Conservation (phyloP, 2,888 invertebrate species). For the Charanyca ferruginea region DNA sequence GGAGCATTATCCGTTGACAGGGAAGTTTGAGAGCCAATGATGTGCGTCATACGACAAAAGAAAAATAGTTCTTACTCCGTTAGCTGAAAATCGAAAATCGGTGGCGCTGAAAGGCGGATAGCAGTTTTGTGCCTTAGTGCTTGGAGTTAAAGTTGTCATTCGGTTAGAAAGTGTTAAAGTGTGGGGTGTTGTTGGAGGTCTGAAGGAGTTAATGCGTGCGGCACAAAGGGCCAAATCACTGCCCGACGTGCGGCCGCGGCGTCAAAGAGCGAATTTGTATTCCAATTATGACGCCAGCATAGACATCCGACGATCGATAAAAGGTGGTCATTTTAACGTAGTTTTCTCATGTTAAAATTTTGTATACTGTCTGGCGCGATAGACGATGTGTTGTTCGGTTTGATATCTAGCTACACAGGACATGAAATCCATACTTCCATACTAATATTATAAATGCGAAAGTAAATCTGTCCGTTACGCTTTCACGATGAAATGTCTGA, state of each 20-base stretch:
- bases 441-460: no score
- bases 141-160: conserved; percentile 73
- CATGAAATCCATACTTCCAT: no score
- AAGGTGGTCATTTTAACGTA: conserved; percentile 56
- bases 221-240: conserved; percentile 91
- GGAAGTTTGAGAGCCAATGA: conserved; percentile 47
- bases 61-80: conserved; percentile 83
- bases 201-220: conserved; percentile 90
- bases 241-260: conserved; percentile 83
- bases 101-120: conserved; percentile 59
- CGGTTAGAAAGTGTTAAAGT: conserved; percentile 61
- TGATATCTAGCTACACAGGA: neutral
- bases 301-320: conserved; percentile 73
- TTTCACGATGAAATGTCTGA: no score
- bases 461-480: no score
- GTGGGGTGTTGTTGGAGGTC: conserved; percentile 82
- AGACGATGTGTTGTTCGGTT: neutral
- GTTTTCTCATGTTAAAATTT: conserved; percentile 43
- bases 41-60: conserved; percentile 69
- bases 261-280: conserved; percentile 90
- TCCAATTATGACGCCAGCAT: conserved; percentile 87
- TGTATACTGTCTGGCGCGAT: neutral
- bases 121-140: conserved; percentile 53
- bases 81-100: conserved; percentile 82
- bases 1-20: conserved; percentile 68